Evolutionary conservation across 53 echinoderm and acorn worm species (phyloP), one percentile per base, ranked within the genome.

Genomic region (Echinometra lucunter): DNA sequence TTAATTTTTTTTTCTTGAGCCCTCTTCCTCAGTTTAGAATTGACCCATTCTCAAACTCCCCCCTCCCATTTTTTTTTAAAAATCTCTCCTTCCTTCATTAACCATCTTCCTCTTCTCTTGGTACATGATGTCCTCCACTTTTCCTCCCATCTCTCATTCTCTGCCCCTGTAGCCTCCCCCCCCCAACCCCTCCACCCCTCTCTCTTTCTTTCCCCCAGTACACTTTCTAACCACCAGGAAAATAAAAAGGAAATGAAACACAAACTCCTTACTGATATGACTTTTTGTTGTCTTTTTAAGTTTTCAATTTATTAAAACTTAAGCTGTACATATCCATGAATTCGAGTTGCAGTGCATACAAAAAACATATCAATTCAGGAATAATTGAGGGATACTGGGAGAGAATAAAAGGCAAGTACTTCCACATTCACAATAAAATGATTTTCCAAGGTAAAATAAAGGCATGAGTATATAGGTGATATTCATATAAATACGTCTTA

Each of bases 261-360:
- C 12, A 45, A 49, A 47, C 30, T 30, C 28, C 15, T 45, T 49
- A 47, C 11, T 49, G 27, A 21, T 45, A 49, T 49, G 85, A 85
- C 45, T 49, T 78, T 5, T 30, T 30, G 25, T 12, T 17, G 85
- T 85, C 85, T 85, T 85, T 45, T 9, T n/a, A 28, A 28, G 18
- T 40, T 85, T 45, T 85, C 28, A 85, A 85, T 85, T 85, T 49
- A 85, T 85, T 85, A 49, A 85, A 49, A 15, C 47, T 85, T 85
- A 30, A 49, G 11, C 49, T 85, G 85, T 85, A 85, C 85, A 85
- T 44, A 19, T 42, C 81, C 2, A 7, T 85, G 9, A 27, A 35
- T 49, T 9, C 30, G 85, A 85, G 85, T 85, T 85, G 53, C 45
- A 85, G 53, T 85, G 85, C 85, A 85, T 85, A 85, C 81, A n/a